Evolutionary conservation across 2,797 vertebrate genomes (phyloP).

Genomic region (Parauchenoglanis ngamensis): DNA sequence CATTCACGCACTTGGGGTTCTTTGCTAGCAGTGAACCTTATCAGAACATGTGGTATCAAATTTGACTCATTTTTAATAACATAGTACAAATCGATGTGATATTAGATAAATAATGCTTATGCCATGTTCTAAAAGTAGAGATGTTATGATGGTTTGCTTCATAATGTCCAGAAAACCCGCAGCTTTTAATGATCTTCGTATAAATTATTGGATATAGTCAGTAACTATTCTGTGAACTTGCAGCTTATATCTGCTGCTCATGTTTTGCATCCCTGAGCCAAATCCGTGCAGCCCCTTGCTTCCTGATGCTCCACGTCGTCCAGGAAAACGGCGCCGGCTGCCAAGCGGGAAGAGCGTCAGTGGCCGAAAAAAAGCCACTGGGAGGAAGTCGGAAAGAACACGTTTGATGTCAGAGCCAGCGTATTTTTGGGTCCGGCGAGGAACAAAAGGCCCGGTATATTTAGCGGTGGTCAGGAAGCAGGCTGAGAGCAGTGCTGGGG

Average conservation of each 20-base stretch:
- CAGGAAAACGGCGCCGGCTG: slow-evolving; percentile 55
- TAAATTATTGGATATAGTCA: background rate
- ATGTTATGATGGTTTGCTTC: background rate
- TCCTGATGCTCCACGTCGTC: slow-evolving; percentile 51
- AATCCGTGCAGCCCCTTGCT: slow-evolving; percentile 42
- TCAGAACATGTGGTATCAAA: background rate
- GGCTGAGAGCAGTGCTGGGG: slow-evolving; percentile 60
- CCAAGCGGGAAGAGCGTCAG: slow-evolving; percentile 63
- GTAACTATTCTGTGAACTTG: slow-evolving; percentile 14
- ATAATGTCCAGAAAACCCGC: background rate
- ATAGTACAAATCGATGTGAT: background rate
- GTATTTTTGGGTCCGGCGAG: slow-evolving; percentile 64
- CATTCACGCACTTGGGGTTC: background rate
- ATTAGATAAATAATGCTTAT: background rate
- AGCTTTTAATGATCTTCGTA: background rate
- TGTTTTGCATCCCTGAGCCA: slow-evolving; percentile 35
- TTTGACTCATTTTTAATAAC: background rate
- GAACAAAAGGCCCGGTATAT: slow-evolving; percentile 67
- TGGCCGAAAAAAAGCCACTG: slow-evolving; percentile 54
- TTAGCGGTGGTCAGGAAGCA: slow-evolving; percentile 74
- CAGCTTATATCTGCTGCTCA: slow-evolving; percentile 38
- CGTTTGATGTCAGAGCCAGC: slow-evolving; percentile 65
- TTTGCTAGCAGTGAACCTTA: background rate
- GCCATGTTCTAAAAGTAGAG: background rate
- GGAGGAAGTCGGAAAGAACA: slow-evolving; percentile 68